Conservation (phyloP, 53 echinoderm and acorn worm genomes). For the Crossaster papposus region DNA sequence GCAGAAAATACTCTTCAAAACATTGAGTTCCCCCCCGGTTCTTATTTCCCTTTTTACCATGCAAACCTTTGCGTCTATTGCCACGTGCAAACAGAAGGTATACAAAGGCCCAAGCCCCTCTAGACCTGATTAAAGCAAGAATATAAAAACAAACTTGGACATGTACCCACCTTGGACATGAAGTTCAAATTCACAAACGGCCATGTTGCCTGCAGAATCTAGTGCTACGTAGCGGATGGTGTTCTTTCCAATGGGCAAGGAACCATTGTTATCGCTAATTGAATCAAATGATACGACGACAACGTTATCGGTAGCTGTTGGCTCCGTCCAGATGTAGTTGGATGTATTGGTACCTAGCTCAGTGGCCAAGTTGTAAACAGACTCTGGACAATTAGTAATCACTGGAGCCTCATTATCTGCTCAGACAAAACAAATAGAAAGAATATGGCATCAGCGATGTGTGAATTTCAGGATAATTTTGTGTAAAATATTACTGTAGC, state of each 20-base stretch:
- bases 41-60: too few species aligned
- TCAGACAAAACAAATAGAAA: background rate
- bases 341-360: background rate
- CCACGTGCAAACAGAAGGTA: too few species aligned
- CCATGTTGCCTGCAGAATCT: background rate
- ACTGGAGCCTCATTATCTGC: conserved; percentile 9
- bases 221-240: background rate
- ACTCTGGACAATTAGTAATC: background rate
- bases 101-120: too few species aligned
- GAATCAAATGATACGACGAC: background rate
- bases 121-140: too few species aligned
- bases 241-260: background rate
- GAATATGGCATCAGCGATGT: background rate
- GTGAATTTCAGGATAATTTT: too few species aligned
- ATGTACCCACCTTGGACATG: background rate
- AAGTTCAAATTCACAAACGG: background rate
- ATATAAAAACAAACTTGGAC: too few species aligned
- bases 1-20: too few species aligned
- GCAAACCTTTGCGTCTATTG: too few species aligned
- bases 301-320: background rate
- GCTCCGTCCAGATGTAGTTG: background rate
- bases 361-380: background rate
- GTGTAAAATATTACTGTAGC: too few species aligned
- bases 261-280: background rate
- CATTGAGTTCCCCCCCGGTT: too few species aligned